Conservation (phyloP, 2,113 vertebrate species). For the Lycocorax pyrrhopterus region DNA sequence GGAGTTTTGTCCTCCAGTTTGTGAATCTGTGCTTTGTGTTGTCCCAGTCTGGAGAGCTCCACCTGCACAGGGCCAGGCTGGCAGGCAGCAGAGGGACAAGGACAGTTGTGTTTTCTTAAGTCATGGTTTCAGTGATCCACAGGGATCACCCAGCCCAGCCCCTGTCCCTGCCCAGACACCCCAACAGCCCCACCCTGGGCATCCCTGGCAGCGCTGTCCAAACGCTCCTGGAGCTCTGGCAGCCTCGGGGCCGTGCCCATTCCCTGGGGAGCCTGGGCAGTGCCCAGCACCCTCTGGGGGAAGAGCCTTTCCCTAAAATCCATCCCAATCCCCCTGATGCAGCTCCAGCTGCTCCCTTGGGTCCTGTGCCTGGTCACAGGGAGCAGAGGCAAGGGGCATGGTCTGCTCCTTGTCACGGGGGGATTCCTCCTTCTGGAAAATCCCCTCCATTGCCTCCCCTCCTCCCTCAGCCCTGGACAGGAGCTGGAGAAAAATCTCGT, state of each 20-base stretch:
- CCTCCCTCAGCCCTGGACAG: not conserved
- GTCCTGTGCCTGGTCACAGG: not conserved
- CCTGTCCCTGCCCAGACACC: not conserved
- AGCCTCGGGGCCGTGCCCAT: not conserved
- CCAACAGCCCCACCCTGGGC: not conserved
- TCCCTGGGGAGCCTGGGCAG: not conserved
- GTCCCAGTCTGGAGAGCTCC: not conserved
- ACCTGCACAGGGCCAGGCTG: not conserved
- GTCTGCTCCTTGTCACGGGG: not conserved
- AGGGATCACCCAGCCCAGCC: not conserved
- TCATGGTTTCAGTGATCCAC: not conserved
- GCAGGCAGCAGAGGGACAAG: not conserved
- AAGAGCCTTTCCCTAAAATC: not conserved
- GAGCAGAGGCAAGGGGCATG: not conserved
- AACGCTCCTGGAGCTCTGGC: not conserved
- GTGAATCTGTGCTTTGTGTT: not conserved
- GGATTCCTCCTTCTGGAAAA: not conserved
- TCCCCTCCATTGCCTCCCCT: not conserved
- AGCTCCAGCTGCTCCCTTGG: not conserved
- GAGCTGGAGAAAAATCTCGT: not conserved
- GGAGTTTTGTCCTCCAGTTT: not conserved
- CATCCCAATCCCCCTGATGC: not conserved
- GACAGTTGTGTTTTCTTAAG: rapidly evolving
- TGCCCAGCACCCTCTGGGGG: not conserved
- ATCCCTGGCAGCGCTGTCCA: not conserved